A percentile compares a stretch with the other conserved stretches of the same genome.
Conservation (phyloP, 2,113 vertebrate genomes). For the Steatornis caripensis region DNA sequence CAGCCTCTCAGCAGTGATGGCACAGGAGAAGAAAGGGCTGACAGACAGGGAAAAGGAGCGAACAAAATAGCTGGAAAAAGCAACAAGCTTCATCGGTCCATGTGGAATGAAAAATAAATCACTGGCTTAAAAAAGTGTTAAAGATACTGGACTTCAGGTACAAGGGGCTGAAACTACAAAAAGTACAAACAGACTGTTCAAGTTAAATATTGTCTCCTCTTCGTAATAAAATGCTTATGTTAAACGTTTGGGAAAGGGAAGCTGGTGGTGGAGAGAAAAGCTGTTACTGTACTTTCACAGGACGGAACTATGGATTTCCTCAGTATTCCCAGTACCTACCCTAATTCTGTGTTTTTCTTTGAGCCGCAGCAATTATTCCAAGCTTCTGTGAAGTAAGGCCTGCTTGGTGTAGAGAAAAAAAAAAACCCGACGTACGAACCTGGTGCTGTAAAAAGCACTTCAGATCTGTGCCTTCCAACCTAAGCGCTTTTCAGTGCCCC, state of each 20-base stretch:
- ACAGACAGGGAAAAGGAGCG: not conserved
- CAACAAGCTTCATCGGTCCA: accelerated
- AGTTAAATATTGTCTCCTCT: not conserved
- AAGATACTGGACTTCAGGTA: not conserved
- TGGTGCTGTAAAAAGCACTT: not conserved
- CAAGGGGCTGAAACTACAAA: not conserved
- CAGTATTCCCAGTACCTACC: not conserved
- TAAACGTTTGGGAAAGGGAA: not conserved
- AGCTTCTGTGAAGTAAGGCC: not conserved
- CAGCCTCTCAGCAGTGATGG: accelerated
- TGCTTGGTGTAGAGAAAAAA: accelerated
- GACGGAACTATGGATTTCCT: not conserved
- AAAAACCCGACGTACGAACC: no score
- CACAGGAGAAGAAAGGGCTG: no score
- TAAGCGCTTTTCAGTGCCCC: accelerated
- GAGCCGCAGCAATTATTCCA: accelerated
- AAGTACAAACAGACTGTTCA: not conserved
- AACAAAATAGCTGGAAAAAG: not conserved
- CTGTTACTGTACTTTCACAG: not conserved
- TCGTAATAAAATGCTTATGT: not conserved
- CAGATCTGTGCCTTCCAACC: no score
- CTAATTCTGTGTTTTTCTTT: accelerated
- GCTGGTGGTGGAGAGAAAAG: not conserved
- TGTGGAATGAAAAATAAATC: not conserved
- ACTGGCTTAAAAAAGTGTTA: not conserved